Conservation (phyloP, 2,113 vertebrate species). For the Tragelaphus imberbis region DNA sequence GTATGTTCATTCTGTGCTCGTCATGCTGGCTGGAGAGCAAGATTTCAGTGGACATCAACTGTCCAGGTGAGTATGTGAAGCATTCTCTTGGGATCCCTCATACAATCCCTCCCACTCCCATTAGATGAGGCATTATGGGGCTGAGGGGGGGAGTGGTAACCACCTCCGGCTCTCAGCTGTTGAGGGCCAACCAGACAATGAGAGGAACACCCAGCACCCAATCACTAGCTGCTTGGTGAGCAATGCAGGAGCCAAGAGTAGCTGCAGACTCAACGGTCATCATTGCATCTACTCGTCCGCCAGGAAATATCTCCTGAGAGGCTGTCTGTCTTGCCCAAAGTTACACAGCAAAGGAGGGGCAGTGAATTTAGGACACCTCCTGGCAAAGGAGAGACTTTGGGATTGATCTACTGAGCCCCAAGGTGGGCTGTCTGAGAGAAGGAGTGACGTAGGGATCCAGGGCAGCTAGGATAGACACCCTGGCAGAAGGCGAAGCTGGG, state of each 20-base stretch:
- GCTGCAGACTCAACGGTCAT: rapidly evolving
- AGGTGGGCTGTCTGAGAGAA: not conserved
- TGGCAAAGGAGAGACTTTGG: not conserved
- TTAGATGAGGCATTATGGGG: not conserved
- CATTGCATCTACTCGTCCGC: too few relatives aligned
- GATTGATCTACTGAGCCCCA: not conserved
- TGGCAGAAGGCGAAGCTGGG: not conserved
- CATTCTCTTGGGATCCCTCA: not conserved
- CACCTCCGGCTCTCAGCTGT: not conserved
- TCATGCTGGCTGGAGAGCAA: not conserved
- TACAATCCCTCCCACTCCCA: not conserved
- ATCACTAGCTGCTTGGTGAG: rapidly evolving
- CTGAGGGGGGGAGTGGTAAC: not conserved
- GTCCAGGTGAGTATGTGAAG: too few relatives aligned
- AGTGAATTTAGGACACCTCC: not conserved
- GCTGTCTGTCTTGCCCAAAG: not conserved
- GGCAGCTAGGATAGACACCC: not conserved
- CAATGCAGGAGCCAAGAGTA: not conserved
- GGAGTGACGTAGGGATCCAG: not conserved
- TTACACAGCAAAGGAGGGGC: not conserved
- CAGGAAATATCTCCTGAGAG: not conserved
- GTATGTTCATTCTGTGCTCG: not conserved
- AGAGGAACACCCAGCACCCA: not conserved
- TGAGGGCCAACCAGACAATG: not conserved
- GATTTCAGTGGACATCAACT: not conserved